Conservation (phyloP, 2,797 vertebrate species). For the Lophius americanus region DNA sequence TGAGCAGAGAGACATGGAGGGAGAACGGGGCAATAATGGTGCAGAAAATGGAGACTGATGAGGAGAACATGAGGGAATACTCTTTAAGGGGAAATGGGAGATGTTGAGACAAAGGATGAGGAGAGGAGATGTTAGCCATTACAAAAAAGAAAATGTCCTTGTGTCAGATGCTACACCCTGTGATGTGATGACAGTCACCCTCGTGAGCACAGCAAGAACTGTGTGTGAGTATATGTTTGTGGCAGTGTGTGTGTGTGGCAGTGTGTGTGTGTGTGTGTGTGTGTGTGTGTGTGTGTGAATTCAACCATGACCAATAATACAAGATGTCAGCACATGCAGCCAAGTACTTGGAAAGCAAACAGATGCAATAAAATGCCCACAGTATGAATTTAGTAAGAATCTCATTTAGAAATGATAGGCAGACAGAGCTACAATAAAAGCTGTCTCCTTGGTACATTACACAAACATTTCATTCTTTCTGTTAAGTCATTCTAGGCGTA, state of each 20-base stretch:
- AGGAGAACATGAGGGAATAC: slow-evolving; percentile 39
- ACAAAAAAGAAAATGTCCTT: not conserved
- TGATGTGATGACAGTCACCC: slow-evolving; percentile 54
- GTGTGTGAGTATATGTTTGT: slow-evolving; percentile 8
- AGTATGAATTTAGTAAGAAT: not conserved
- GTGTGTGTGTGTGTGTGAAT: not conserved
- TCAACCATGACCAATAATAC: slow-evolving; percentile 42
- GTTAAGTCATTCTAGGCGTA: no score
- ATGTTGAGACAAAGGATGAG: slow-evolving; percentile 38
- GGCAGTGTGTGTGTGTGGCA: slow-evolving; percentile 12
- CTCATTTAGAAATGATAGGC: not conserved
- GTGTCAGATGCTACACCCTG: slow-evolving; percentile 59
- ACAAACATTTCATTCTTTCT: not conserved
- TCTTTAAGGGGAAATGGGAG: slow-evolving; percentile 43
- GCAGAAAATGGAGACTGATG: slow-evolving; percentile 54
- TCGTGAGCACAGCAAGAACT: slow-evolving; percentile 44
- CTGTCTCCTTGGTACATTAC: not conserved
- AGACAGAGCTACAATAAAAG: not conserved
- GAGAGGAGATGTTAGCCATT: slow-evolving; percentile 1
- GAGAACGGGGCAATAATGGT: slow-evolving; percentile 48
- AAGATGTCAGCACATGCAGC: slow-evolving; percentile 32
- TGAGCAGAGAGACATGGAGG: slow-evolving; percentile 44
- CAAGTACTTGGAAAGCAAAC: not conserved
- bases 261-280: slow-evolving; percentile 10
- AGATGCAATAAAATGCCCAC: not conserved